Base-by-base conservation (phyloP, 2,113 vertebrate species). In the Cervus canadensis region DNA sequence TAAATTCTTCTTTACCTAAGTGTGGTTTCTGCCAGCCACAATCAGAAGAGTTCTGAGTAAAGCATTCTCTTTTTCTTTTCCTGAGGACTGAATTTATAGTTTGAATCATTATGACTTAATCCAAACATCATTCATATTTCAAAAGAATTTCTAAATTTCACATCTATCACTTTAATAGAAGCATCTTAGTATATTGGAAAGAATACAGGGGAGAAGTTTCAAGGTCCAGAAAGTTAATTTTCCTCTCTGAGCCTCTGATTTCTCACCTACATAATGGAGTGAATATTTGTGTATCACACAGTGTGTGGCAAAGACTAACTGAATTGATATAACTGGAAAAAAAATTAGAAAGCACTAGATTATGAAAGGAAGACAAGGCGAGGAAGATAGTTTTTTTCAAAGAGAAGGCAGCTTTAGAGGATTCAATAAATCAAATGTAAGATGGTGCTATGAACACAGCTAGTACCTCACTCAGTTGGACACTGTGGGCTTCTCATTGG, bases 131-230 rank as follows among this genome's bases (percentile, higher is more conserved):
- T 87, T 84, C 5, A 43, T 28, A 36, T 88, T 94, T 78, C 57
- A 89, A 88, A 84, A 56, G 1, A 60, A 15, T 95, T 87, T 97
- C 25, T 30, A 92, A 40, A 40, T 91, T 84, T 84, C 26, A 30
- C 3, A 33, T 33, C 25, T 87, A 16, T 87, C 86, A 64, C 28
- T 85, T 89, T 33, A 93, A 48, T 26, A 60, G 87, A 83, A 90
- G 14, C 45, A 74, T 2, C 48, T 76, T 57, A 9, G 33, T 43
- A 6, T 43, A 62, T 59, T 67, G 40, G 21, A 67, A 91, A 64
- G 21, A 57, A 94, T 17, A 28, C 3, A 26, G 1, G 74, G 19
- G 82, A 62, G 54, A 71, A 2, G 12, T 56, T 54, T 67, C 25
- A 89, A 84, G 40, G 13, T 23, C 12, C 26, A 96, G 23, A 71